Evolutionary conservation across 2,797 vertebrate genomes (phyloP).

Genomic region (Coracias cyanogaster): DNA sequence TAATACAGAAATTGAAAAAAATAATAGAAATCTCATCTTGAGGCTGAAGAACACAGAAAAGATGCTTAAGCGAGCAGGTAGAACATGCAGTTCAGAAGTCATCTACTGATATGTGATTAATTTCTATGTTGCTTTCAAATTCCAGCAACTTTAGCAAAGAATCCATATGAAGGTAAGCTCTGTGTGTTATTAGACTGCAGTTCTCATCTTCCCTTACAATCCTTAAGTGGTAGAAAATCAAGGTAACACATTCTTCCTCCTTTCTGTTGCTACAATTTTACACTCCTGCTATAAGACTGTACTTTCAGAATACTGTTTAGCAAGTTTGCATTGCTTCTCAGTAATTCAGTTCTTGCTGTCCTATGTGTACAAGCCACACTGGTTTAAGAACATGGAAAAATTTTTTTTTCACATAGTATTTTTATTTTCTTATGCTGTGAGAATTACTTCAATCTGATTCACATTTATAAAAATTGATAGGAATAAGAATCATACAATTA

Average conservation of each 20-base stretch:
- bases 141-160: background rate
- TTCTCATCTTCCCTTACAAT: background rate
- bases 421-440: background rate
- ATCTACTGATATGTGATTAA: background rate
- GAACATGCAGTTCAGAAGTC: background rate
- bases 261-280: background rate
- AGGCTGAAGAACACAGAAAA: background rate
- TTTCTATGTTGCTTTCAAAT: background rate
- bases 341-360: background rate
- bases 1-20: background rate
- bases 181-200: background rate
- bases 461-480: rapidly evolving
- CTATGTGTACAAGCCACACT: background rate
- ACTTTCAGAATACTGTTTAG: background rate
- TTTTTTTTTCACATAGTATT: background rate
- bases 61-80: background rate
- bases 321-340: background rate
- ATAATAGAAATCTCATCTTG: background rate
- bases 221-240: background rate
- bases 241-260: background rate
- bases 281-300: background rate
- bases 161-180: background rate
- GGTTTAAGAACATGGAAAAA: background rate
- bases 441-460: background rate
- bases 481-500: background rate